phyloP scores from a whole-genome alignment of 2,113 vertebrate genomes.

The Lontra canadensis region DNA sequence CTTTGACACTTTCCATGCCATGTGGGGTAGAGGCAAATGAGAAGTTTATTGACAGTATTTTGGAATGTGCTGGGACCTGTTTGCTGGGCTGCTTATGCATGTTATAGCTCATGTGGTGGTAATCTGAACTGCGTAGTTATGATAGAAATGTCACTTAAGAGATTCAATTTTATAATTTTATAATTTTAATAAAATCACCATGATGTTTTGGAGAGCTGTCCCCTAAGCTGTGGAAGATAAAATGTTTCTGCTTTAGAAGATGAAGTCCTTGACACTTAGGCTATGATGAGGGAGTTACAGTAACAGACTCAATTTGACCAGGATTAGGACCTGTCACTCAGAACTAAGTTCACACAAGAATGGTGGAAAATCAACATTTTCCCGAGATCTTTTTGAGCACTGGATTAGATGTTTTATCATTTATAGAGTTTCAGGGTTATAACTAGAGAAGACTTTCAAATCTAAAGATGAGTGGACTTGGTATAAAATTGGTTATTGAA shows the following conservation, averaged over 20 bases:
- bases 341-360: neutral
- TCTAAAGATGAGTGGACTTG: neutral
- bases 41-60: neutral
- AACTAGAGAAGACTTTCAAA: neutral
- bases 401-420: neutral
- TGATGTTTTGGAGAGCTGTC: neutral
- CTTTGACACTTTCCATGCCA: neutral
- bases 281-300: neutral
- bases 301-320: neutral
- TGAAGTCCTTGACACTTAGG: neutral
- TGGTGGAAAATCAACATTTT: neutral
- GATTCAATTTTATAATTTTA: neutral
- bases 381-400: neutral
- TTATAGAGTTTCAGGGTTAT: neutral
- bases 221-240: neutral
- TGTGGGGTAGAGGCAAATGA: neutral
- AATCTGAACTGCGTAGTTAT: neutral
- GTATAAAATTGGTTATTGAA: neutral
- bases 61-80: neutral
- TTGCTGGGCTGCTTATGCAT: neutral
- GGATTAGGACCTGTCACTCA: neutral
- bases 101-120: neutral
- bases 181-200: neutral
- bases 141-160: neutral
- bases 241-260: neutral